Evolutionary conservation across 2,888 invertebrate species (phyloP).

Genomic region (Acronicta leporina): DNA sequence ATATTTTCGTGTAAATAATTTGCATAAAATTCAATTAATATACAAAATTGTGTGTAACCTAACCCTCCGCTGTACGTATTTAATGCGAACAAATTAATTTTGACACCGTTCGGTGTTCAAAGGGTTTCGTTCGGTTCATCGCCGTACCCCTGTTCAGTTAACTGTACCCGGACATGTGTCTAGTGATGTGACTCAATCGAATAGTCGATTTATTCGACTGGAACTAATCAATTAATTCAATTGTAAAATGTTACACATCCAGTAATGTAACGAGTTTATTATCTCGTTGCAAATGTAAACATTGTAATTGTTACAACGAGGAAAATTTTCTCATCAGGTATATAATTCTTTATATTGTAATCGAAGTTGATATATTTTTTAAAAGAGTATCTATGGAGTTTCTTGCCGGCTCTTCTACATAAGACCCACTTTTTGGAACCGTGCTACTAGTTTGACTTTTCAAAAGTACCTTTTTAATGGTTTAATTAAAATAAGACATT

Average conservation of each 20-base stretch:
- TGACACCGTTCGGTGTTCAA: slow-evolving; percentile 39
- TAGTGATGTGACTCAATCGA: slow-evolving; percentile 29
- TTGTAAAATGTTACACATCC: neutral
- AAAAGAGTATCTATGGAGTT: too few species aligned
- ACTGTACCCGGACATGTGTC: slow-evolving; percentile 25
- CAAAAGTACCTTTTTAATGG: too few species aligned
- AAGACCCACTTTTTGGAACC: too few species aligned
- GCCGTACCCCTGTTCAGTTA: slow-evolving; percentile 36
- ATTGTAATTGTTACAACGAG: too few species aligned
- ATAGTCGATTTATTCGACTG: slow-evolving; percentile 17
- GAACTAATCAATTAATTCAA: neutral
- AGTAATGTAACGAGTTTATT: too few species aligned
- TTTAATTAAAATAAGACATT: too few species aligned
- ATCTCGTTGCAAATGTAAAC: too few species aligned
- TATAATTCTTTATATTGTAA: too few species aligned
- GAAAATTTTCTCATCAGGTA: too few species aligned
- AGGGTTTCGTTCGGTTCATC: slow-evolving; percentile 45
- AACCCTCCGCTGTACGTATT: slow-evolving; percentile 35
- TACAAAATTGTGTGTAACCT: slow-evolving; percentile 42
- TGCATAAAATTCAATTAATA: slow-evolving; percentile 47
- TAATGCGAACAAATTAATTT: slow-evolving; percentile 55
- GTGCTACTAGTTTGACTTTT: too few species aligned
- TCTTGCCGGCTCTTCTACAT: too few species aligned
- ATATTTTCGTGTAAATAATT: slow-evolving; percentile 35
- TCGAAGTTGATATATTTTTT: too few species aligned